Base-by-base conservation (phyloP, 2,797 vertebrate genomes). In the Parauchenoglanis punctatus region DNA sequence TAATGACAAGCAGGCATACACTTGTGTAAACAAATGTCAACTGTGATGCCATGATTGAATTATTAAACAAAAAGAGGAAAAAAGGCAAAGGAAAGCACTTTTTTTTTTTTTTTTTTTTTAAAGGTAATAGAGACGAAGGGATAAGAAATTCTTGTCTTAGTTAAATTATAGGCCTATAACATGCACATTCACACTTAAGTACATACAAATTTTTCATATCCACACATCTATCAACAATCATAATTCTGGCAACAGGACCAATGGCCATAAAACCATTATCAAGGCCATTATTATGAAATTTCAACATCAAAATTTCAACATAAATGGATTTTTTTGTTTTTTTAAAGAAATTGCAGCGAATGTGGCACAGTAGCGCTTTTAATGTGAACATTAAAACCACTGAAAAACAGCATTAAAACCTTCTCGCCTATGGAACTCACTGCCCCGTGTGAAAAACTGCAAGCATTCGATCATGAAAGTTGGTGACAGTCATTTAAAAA, bases 331-430 rank as follows among this genome's bases (percentile, higher is more conserved):
- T 81, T 81, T 73, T 80, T 81, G 35, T 23, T 56, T 78, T 11
- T 35, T 35, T 35, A 35, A 83, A 49, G 13, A 87, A 83, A 93
- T 90, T 90, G 89, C 85, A 92, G 84, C 70, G 88, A 84, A 61
- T 31, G 15, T 28, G 35, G 72, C 63, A 76, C 20, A 61, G 58
- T 61, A 68, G 76, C 40, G 85, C 54, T 72, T 87, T 85, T 90
- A 90, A 91, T 87, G 86, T 87, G 85, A 68, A 89, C 85, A 89
- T 85, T 44, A 87, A 87, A 85, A 54, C 76, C 82, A 88, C 85
- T 78, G 84, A 91, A 83, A 61, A 78, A 77, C 78, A 44, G 68
- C 78, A 72, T n/a, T 84, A 61, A 70, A 86, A 88, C 63, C 44
- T 44, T 73, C 63, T 72, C 75, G 23, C 18, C 23, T 63, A 84